Evolutionary conservation across 2,113 vertebrate genomes (phyloP).

Genomic region (Syrmaticus mikado): DNA sequence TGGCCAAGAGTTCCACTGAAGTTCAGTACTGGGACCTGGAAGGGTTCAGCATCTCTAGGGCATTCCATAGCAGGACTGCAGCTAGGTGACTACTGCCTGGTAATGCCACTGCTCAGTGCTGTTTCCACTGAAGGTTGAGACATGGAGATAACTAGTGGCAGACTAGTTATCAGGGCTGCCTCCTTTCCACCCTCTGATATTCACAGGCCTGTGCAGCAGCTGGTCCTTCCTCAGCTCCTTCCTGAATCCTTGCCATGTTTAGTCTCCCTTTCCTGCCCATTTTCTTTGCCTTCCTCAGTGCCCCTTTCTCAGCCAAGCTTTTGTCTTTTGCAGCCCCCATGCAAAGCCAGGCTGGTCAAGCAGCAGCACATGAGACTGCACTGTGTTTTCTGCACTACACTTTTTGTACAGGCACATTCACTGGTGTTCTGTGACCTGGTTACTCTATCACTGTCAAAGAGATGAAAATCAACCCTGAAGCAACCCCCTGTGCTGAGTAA

Average conservation of each 20-base stretch:
- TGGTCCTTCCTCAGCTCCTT: neutral
- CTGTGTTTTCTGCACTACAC: neutral
- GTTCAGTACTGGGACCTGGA: neutral
- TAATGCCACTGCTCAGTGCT: neutral
- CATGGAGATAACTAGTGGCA: neutral
- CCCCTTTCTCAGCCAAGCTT: neutral
- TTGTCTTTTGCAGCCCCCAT: neutral
- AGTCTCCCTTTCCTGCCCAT: neutral
- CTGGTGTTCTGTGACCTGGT: neutral
- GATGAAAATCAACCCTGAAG: neutral
- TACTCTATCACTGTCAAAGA: neutral
- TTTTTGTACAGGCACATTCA: neutral
- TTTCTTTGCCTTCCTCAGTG: neutral
- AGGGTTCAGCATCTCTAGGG: neutral
- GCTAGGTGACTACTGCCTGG: neutral
- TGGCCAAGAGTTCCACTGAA: neutral
- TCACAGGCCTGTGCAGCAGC: neutral
- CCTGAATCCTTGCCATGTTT: neutral
- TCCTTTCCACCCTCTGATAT: neutral
- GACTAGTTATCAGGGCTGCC: neutral
- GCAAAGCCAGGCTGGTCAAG: neutral
- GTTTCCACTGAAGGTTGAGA: neutral
- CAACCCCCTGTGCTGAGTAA: neutral
- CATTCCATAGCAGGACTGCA: neutral
- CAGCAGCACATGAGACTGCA: fast-evolving